These are phyloP conservation scores for Drosophila burlai DNA, from an alignment of 1,140 invertebrate species.

Conservation along the genomic window DNA sequence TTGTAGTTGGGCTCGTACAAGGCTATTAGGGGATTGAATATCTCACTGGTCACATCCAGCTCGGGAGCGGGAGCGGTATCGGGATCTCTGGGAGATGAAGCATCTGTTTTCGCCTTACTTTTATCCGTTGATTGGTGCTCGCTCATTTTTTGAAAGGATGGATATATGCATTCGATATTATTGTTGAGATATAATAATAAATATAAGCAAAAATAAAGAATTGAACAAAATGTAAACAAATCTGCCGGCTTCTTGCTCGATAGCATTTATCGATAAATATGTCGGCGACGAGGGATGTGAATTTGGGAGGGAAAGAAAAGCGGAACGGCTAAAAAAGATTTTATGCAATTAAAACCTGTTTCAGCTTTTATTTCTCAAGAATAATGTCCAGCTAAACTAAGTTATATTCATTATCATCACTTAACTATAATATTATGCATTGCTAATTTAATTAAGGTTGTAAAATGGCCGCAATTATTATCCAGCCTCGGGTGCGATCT, in stretches of 20 bases:
- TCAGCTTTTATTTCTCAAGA: neutral
- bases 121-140: neutral
- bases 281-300: neutral
- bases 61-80: constrained; percentile 87
- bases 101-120: neutral
- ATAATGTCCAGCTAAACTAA: neutral
- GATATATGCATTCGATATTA: neutral
- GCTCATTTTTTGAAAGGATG: constrained; percentile 4
- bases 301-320: neutral
- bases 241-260: constrained; percentile 8
- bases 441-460: neutral
- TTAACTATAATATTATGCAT: neutral
- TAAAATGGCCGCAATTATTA: neutral
- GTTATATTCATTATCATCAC: neutral
- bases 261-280: constrained; percentile 19
- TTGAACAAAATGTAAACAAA: constrained; percentile 26
- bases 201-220: neutral
- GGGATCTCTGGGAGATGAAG: neutral
- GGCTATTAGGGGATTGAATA: constrained; percentile 89
- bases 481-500: constrained; percentile 26
- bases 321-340: neutral
- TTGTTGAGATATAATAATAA: neutral
- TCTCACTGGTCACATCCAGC: constrained; percentile 88
- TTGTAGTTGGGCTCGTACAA: constrained; percentile 87
- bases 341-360: neutral